phyloP scores from a whole-genome alignment of 1,140 invertebrate species.

The Musca vetustissima region DNA sequence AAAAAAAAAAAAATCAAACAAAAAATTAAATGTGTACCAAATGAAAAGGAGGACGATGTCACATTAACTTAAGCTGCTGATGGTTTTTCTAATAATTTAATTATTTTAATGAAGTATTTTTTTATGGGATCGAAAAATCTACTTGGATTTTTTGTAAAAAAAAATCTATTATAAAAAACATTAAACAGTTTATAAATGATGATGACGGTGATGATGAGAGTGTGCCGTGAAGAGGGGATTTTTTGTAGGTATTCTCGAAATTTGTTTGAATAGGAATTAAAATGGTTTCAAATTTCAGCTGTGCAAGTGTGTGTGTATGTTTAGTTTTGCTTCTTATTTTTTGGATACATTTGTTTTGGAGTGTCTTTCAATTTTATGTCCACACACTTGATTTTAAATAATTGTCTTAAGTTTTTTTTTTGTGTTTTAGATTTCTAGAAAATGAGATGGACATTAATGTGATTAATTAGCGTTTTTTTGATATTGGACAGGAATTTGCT shows the following conservation, averaged over 20 bases:
- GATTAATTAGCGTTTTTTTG: no score
- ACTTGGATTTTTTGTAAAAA: conserved; percentile 4
- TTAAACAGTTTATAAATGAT: background rate
- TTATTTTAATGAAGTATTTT: conserved; percentile 26
- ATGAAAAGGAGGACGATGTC: background rate
- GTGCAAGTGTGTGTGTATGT: background rate
- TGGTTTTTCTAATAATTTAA: conserved; percentile 25
- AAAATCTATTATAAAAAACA: conserved; percentile 9
- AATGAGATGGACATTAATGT: no score
- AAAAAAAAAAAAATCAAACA: no score
- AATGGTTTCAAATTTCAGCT: conserved; percentile 12
- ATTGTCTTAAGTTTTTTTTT: no score
- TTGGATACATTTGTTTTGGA: no score
- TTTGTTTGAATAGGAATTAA: conserved; percentile 12
- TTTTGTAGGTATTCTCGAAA: background rate
- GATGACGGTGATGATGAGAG: background rate
- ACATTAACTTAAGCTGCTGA: conserved; percentile 25
- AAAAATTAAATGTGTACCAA: no score
- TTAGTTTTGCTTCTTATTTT: no score
- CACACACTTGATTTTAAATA: no score
- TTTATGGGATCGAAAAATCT: background rate
- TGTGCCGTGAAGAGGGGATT: conserved; percentile 1
- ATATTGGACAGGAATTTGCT: no score
- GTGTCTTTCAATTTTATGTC: no score
- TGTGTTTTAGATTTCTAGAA: no score